These are phyloP conservation scores for Zophobas morio DNA, from an alignment of 1,140 invertebrate genomes.

Conservation along the genomic window DNA sequence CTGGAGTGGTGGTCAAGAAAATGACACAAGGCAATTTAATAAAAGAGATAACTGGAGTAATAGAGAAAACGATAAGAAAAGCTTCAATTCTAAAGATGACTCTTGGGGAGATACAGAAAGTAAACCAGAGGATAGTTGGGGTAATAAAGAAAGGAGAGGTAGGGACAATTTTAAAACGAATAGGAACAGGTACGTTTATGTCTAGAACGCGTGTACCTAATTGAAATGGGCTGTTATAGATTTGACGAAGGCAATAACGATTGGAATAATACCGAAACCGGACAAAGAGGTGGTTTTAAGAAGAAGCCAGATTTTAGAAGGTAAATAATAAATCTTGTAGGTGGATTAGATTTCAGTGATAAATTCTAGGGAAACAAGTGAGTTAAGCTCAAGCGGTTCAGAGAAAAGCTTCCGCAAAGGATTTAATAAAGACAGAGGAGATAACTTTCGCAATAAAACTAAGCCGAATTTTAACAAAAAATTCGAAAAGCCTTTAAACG, in stretches of 20 bases:
- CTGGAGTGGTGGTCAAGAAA: neutral
- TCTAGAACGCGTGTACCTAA: neutral
- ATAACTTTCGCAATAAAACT: slow-evolving; percentile 51
- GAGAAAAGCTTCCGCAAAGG: slow-evolving; percentile 59
- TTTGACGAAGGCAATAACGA: slow-evolving; percentile 42
- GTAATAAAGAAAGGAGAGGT: slow-evolving; percentile 30
- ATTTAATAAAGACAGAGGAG: slow-evolving; percentile 19
- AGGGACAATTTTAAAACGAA: slow-evolving; percentile 36
- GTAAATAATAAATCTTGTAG: neutral
- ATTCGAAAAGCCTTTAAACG: slow-evolving; percentile 24
- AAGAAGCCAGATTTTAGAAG: slow-evolving; percentile 24
- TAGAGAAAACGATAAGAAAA: neutral
- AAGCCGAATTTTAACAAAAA: slow-evolving; percentile 26
- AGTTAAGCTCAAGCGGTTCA: slow-evolving; percentile 58
- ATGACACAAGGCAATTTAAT: neutral
- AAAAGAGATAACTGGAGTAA: neutral
- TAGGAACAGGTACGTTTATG: neutral
- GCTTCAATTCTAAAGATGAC: slow-evolving; percentile 8
- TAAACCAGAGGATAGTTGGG: slow-evolving; percentile 1
- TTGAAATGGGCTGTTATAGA: slow-evolving; percentile 17
- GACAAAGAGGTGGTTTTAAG: slow-evolving; percentile 18
- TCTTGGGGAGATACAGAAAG: neutral
- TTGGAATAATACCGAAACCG: slow-evolving; percentile 21
- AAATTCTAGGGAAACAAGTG: slow-evolving; percentile 50
- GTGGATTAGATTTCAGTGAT: neutral